Conservation (phyloP, 2,888 invertebrate species). For the Pasiphila rectangulata region DNA sequence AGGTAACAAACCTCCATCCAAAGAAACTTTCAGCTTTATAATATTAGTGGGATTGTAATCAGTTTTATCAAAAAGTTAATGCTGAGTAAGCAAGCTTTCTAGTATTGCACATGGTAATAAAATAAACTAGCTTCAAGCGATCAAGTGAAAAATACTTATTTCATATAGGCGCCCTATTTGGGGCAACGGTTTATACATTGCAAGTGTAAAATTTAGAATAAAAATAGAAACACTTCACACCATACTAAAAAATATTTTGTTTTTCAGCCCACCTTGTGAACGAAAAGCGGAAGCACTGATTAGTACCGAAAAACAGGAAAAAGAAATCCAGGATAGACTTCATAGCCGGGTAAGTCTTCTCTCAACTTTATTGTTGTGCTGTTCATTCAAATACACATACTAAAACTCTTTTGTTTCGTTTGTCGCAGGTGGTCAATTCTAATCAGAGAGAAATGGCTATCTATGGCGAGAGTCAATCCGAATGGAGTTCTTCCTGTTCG, state of each 20-base stretch:
- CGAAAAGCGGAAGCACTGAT: constrained; percentile 52
- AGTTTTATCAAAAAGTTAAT: too few relatives aligned
- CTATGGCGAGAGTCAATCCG: constrained; percentile 88
- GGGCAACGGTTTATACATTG: background rate
- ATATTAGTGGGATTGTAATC: too few relatives aligned
- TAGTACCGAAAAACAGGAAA: constrained; percentile 60
- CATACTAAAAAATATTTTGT: background rate
- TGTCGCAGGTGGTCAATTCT: constrained; percentile 56
- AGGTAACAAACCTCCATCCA: too few relatives aligned
- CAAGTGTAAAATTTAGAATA: too few relatives aligned
- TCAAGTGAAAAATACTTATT: too few relatives aligned
- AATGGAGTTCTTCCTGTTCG: constrained; percentile 86
- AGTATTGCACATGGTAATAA: too few relatives aligned
- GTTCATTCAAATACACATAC: too few relatives aligned
- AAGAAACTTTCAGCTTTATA: too few relatives aligned
- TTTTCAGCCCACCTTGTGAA: constrained; percentile 51
- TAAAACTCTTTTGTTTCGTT: background rate
- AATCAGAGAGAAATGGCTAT: constrained; percentile 69
- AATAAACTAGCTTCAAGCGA: too few relatives aligned
- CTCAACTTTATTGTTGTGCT: too few relatives aligned
- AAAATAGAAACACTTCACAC: too few relatives aligned
- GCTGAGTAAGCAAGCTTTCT: too few relatives aligned
- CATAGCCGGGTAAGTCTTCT: constrained; percentile 59
- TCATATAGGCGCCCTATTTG: background rate
- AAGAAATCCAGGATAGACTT: constrained; percentile 61